Evolutionary conservation across 2,797 vertebrate genomes (phyloP), one percentile per base, ranked within the genome.

Genomic region (Cuniculus paca): DNA sequence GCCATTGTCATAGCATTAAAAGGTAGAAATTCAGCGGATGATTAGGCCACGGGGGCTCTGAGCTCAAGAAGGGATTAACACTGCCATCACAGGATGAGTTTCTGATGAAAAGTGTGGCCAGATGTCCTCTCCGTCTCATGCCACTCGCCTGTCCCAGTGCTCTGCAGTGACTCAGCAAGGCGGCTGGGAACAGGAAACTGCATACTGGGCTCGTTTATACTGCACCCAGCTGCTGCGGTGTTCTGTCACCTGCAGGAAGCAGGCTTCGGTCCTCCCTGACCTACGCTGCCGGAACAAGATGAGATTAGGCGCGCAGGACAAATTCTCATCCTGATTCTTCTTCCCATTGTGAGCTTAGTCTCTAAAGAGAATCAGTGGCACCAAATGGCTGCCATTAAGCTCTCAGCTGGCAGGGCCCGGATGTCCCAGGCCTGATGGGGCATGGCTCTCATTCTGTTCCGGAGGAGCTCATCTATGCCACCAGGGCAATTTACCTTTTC

Each of bases 361-460:
- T 79, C 56, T 54, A 12, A 61, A 83, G 60, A 83, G 50, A 86
- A 36, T 2, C 10, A 42, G 85, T 96, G 87, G 79, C 95, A 90
- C 26, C 83, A 90, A 65, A 2, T 34, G 45, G 9, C 81, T 31
- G 63, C 6, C 31, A 84, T 94, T 93, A 94, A 60, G 91, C 91
- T 93, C 5, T 77, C 81, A 72, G 16, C 31, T 0, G 0, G 2
- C 14, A 60, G 68, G 50, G 3, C 24, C 11, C 96, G 92, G 13
- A 68, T 75, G 42, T 74, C 61, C 87, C 54, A 72, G 85, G 89
- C 48, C 20, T 39, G 20, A 26, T 52, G 42, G 10, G 87, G 93
- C 75, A 70, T 4, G 2, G 0, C 12, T 91, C 88, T 8, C 5
- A 86, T 81, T 95, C 65, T 85, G n/a, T 24, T 83, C 31, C 77